A percentile compares a stretch with the other conserved stretches of the same genome.
phyloP scores from a whole-genome alignment of 2,888 invertebrate genomes.

The Rhaphigaster nebulosa region DNA sequence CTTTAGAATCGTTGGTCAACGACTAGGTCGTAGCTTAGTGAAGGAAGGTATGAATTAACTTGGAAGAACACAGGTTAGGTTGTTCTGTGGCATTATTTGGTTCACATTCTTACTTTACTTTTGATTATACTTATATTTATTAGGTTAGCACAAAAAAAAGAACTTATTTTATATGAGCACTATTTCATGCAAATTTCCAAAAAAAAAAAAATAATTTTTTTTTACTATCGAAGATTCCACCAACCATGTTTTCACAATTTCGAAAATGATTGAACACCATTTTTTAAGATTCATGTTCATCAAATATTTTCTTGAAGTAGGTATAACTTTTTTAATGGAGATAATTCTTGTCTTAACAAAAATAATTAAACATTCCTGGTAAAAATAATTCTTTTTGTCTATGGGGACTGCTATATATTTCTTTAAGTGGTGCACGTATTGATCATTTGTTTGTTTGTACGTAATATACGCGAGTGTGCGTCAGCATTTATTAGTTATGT shows the following conservation, averaged over 20 bases:
- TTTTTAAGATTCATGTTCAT: too few species aligned
- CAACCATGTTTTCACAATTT: too few species aligned
- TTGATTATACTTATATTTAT: background rate
- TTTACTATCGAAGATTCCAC: too few species aligned
- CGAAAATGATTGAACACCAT: too few species aligned
- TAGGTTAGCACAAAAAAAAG: too few species aligned
- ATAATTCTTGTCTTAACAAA: too few species aligned
- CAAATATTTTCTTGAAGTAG: too few species aligned
- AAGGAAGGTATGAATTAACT: background rate
- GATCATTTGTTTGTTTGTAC: background rate
- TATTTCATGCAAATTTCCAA: too few species aligned
- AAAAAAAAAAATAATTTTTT: background rate
- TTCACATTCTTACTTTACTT: background rate
- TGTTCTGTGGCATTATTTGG: background rate
- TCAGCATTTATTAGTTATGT: background rate
- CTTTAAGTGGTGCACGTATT: background rate
- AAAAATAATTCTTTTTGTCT: too few species aligned
- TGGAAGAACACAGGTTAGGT: background rate
- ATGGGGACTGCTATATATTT: background rate
- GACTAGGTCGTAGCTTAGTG: background rate
- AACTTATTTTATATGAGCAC: too few species aligned
- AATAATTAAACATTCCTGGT: too few species aligned
- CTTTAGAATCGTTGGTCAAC: background rate
- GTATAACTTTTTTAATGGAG: too few species aligned
- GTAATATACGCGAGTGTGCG: background rate